These are phyloP conservation scores for Synergus japonicus DNA, from an alignment of 2,888 invertebrate genomes.

Conservation along the genomic window DNA sequence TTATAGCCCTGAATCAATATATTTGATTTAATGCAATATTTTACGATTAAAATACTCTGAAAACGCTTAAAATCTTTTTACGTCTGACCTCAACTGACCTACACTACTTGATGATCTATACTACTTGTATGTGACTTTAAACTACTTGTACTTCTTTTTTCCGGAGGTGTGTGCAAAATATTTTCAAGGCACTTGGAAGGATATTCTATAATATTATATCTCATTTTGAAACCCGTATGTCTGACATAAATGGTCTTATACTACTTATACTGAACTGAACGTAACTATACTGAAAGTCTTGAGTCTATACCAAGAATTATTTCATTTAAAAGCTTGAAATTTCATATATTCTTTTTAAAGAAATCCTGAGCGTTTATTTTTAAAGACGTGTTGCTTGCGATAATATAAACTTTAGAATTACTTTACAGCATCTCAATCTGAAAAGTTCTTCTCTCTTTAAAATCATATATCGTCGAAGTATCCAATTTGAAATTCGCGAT, in stretches of 20 bases:
- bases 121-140: neutral
- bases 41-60: no score
- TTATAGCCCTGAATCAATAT: neutral
- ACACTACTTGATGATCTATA: neutral
- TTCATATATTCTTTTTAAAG: no score
- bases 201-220: no score
- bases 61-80: no score
- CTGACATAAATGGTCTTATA: neutral
- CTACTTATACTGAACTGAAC: neutral
- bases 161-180: no score
- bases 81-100: neutral
- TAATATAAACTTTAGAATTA: neutral
- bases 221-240: no score
- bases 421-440: neutral
- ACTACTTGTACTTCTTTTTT: no score
- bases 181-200: no score
- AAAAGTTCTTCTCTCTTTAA: neutral
- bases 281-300: no score
- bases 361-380: neutral
- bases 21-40: neutral
- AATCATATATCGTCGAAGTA: neutral
- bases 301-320: no score
- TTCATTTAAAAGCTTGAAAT: no score
- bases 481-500: constrained; percentile 10
- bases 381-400: neutral